A percentile compares a stretch with the other conserved stretches of the same genome.
phyloP scores from a whole-genome alignment of 2,113 vertebrate species.

The Clinocottus analis region DNA sequence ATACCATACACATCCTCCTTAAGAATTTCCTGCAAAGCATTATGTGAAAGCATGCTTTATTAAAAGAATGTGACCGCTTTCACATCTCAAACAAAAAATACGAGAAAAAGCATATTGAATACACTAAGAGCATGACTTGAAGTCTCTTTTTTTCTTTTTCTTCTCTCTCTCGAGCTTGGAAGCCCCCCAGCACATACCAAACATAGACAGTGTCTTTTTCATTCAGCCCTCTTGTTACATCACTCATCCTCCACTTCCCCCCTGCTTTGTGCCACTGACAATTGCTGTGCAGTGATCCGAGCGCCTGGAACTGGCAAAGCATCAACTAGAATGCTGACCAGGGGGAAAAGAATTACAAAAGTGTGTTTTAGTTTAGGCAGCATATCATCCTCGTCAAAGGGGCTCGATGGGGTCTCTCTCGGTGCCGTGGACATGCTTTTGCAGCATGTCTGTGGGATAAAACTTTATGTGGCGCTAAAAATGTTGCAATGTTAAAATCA shows the following conservation, averaged over 20 bases:
- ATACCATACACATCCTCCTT: slow-evolving; percentile 8
- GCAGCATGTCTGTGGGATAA: not conserved
- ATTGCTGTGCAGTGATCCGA: slow-evolving; percentile 74
- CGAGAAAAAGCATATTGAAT: slow-evolving; percentile 21
- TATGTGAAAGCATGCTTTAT: slow-evolving; percentile 45
- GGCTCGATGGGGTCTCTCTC: slow-evolving; percentile 13
- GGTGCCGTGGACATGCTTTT: not conserved
- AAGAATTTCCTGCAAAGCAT: slow-evolving; percentile 23
- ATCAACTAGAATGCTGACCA: slow-evolving; percentile 74
- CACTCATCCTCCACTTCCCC: slow-evolving; percentile 66
- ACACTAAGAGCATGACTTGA: slow-evolving; percentile 54
- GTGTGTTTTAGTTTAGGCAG: slow-evolving; percentile 72
- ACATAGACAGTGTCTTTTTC: slow-evolving; percentile 67
- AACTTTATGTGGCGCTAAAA: not conserved
- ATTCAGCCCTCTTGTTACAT: slow-evolving; percentile 70
- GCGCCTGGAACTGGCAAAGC: slow-evolving; percentile 68
- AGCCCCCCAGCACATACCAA: slow-evolving; percentile 57
- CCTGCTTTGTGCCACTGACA: slow-evolving; percentile 74
- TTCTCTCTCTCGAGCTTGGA: not conserved
- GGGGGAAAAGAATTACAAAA: slow-evolving; percentile 63
- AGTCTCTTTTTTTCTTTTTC: not conserved
- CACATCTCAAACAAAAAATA: slow-evolving; percentile 28
- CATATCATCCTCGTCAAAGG: slow-evolving; percentile 53
- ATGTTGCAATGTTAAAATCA: not conserved
- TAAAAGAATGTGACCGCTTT: slow-evolving; percentile 45